Evolutionary conservation across 2,888 invertebrate species (phyloP).

Genomic region (Clistopyga incitator): DNA sequence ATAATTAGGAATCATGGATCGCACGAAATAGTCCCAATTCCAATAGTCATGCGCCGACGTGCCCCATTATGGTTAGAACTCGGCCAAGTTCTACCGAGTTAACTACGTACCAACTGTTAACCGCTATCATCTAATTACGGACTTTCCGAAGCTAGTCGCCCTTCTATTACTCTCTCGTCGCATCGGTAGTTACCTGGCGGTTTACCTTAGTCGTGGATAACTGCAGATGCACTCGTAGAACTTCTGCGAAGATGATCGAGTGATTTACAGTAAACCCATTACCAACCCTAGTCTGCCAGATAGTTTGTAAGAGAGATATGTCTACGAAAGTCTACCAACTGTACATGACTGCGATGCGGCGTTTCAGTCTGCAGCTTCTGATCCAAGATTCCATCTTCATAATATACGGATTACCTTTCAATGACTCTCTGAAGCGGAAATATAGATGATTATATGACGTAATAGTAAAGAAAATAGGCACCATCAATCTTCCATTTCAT

Average conservation of each 20-base stretch:
- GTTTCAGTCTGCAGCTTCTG: background rate
- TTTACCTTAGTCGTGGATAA: conserved; percentile 40
- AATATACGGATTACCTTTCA: background rate
- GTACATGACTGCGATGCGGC: background rate
- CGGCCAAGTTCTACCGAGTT: conserved; percentile 56
- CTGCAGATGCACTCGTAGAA: conserved; percentile 26
- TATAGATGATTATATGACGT: background rate
- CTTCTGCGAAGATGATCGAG: conserved; percentile 34
- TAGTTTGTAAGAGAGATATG: background rate
- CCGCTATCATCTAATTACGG: conserved; percentile 76
- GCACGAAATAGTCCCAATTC: background rate
- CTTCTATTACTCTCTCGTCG: conserved; percentile 27
- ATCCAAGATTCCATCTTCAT: background rate
- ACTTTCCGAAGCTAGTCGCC: conserved; percentile 66
- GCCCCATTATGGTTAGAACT: conserved; percentile 7
- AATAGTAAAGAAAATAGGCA: background rate
- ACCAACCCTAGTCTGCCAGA: background rate
- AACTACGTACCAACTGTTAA: conserved; percentile 74
- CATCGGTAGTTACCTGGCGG: conserved; percentile 62
- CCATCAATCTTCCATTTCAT: background rate
- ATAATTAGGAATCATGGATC: background rate
- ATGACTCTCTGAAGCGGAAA: background rate
- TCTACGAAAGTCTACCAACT: conserved; percentile 6
- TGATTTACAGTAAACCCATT: conserved; percentile 29
- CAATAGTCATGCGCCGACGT: background rate